Percentiles rank a stretch among this genome's conserved stretches.
Conservation (phyloP, 2,113 vertebrate genomes). For the Glaucomys volans region DNA sequence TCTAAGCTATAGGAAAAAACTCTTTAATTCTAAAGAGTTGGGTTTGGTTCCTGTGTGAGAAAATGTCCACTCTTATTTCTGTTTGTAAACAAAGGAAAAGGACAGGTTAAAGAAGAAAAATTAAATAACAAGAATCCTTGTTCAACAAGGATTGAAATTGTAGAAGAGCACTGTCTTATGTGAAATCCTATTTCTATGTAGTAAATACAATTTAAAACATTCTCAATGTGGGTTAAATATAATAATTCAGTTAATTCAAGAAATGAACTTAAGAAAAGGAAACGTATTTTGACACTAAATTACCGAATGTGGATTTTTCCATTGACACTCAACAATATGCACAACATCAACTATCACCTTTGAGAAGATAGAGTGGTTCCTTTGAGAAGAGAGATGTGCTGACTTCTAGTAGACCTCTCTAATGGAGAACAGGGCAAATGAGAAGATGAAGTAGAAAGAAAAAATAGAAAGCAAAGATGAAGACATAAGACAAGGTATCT, state of each 20-base stretch:
- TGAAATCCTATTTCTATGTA: not conserved
- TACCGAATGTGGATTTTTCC: not conserved
- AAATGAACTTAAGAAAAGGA: not conserved
- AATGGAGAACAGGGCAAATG: not conserved
- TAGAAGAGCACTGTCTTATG: not conserved
- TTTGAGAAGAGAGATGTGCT: not conserved
- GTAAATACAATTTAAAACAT: conserved; percentile 27
- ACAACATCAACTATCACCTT: not conserved
- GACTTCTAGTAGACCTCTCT: not conserved
- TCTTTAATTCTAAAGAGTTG: not conserved
- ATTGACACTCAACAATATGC: not conserved
- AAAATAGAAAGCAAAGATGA: not conserved
- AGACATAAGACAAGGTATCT: conserved; percentile 21
- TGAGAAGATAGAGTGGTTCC: not conserved
- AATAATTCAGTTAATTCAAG: conserved; percentile 10
- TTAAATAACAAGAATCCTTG: not conserved
- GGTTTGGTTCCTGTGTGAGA: not conserved
- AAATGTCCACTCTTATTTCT: not conserved
- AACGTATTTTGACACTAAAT: not conserved
- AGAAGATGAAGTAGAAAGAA: not conserved
- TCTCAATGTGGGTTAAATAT: not conserved
- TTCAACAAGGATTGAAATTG: not conserved
- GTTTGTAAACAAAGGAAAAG: not conserved
- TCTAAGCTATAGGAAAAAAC: not conserved
- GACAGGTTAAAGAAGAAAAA: not conserved